Evolutionary conservation across 2,113 vertebrate genomes (phyloP).

Genomic region (Eulemur rufifrons): DNA sequence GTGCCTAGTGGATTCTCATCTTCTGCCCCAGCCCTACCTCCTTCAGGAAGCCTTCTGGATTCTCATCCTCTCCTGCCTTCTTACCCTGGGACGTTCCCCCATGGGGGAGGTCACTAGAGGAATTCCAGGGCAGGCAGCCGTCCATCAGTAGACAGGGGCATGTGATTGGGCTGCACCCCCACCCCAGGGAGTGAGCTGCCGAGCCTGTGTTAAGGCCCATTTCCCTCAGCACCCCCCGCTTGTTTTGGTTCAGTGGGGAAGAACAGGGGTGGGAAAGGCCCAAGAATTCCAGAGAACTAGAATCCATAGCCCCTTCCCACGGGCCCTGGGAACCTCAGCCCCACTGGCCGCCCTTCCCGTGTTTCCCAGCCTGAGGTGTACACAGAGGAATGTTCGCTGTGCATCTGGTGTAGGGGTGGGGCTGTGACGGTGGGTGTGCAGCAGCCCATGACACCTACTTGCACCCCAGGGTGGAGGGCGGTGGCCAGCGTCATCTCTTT

Average conservation of each 20-base stretch:
- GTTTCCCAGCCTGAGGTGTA: background rate
- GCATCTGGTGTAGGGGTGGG: background rate
- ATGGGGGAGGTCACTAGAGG: rapidly evolving
- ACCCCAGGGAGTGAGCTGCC: background rate
- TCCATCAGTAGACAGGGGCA: background rate
- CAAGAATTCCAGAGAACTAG: background rate
- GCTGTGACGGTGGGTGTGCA: rapidly evolving
- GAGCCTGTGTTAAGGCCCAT: background rate
- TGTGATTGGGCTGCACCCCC: too few relatives aligned
- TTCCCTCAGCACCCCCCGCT: background rate
- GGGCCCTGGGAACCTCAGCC: background rate
- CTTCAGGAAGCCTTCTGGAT: background rate
- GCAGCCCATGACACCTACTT: background rate
- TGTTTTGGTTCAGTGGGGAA: too few relatives aligned
- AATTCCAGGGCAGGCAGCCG: background rate
- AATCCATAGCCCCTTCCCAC: background rate
- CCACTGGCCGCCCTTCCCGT: rapidly evolving
- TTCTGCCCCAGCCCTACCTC: background rate
- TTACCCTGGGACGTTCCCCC: rapidly evolving
- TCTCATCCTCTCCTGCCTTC: background rate
- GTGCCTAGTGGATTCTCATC: background rate
- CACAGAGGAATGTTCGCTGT: rapidly evolving
- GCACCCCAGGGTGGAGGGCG: rapidly evolving
- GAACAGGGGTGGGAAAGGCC: background rate
- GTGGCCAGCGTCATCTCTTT: rapidly evolving